A percentile compares a stretch with the other conserved stretches of the same genome.
Conservation (phyloP, 2,888 invertebrate genomes). For the Andrena marginata region DNA sequence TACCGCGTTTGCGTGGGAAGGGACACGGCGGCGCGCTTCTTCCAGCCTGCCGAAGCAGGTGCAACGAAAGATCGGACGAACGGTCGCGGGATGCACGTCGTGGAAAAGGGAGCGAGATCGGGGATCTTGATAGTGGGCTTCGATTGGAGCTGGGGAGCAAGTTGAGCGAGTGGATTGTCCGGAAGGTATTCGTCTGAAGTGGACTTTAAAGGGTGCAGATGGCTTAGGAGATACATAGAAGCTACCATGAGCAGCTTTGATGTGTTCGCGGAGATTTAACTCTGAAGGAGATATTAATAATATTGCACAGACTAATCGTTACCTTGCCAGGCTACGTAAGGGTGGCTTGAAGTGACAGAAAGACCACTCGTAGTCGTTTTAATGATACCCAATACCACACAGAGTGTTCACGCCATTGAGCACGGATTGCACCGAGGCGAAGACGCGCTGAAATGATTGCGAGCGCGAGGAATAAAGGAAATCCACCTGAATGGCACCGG, state of each 20-base stretch:
- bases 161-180: too few relatives aligned
- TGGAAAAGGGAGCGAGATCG: conserved; percentile 3
- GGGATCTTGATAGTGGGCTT: conserved; percentile 1
- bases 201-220: background rate
- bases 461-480: conserved; percentile 17
- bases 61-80: conserved; percentile 38
- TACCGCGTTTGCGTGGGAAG: conserved; percentile 80
- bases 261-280: background rate
- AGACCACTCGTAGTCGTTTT: too few relatives aligned
- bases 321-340: too few relatives aligned
- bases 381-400: too few relatives aligned
- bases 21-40: conserved; percentile 42
- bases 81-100: conserved; percentile 9
- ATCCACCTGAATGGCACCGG: conserved; percentile 38
- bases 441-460: conserved; percentile 1
- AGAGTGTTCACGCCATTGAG: background rate
- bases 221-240: background rate
- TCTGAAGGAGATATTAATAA: too few relatives aligned
- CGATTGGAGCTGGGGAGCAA: background rate
- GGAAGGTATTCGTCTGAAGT: background rate
- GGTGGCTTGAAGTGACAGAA: too few relatives aligned
- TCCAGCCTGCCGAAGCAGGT: conserved; percentile 50
- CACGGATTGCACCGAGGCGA: background rate
- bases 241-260: background rate
- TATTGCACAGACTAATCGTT: too few relatives aligned